Evolutionary conservation across 1,140 invertebrate genomes (phyloP), one percentile per base, ranked within the genome.

Genomic region (Centruroides vittatus): DNA sequence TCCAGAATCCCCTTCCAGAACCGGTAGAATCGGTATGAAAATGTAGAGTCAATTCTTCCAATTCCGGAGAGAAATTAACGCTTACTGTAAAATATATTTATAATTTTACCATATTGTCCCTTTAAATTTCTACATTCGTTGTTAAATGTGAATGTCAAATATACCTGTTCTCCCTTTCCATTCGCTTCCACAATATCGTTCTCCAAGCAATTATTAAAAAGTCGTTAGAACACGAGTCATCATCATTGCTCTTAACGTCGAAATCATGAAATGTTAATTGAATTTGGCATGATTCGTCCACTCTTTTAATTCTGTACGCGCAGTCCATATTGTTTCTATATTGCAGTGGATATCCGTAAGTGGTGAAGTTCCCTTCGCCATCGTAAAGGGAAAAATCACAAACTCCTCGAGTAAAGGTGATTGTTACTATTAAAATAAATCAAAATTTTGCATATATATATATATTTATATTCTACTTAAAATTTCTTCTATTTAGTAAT

Each of bases 371-470:
- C 3, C 67, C 67, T 55, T 65, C 63, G 8, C 67, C 67, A 47
- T 68, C 63, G n/a, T 65, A 64, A 4, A 68, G 63, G 49, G 63
- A 68, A 46, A 61, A 67, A 51, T 68, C 66, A 54, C 67, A 68
- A 1, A 66, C 59, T 57, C 51, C 41, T 41, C 41, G 41, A 41
- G 41, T 41, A 41, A 41, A 41, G 5, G 41, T 41, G 41, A 41
- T 41, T 5, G 41, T 41, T 41, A 41, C 41, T 41, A 8, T 41
- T 6, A 41, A 41, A 41, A 41, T 7, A 41, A 41, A 41, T 41
- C 41, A 41, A 6, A 23, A 23, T 23, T 23, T 23, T 23, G 23
- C 23, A 23, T 23, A 23, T 23, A 23, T 23, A 23, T 1, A 23
- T 1, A 23, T 23, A 23, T 23, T 1, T 23, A 23, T 1, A 23